Evolutionary conservation across 2,113 vertebrate genomes (phyloP), one percentile per base, ranked within the genome.

Genomic region (Cynocephalus volans): DNA sequence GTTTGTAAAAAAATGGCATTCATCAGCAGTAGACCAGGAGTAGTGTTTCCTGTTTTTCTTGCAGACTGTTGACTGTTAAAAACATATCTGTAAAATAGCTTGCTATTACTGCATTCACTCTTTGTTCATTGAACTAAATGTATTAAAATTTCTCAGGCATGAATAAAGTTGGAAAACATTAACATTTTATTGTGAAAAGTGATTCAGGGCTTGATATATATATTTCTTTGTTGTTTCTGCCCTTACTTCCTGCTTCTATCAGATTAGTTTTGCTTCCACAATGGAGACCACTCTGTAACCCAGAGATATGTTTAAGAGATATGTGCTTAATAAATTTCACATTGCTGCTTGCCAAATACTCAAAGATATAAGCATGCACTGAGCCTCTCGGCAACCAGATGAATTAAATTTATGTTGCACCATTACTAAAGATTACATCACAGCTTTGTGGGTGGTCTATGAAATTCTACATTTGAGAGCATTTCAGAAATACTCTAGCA

Each of bases 281-380:
- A 95, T 14, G 72, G 60, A 92, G 28, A 13, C 11, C 60, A 70
- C 79, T 95, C 90, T 95, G 26, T 45, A 94, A 5, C 79, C 18
- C 15, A 95, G 86, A 97, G 69, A 79, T 9, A 41, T 41, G 41
- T 41, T 41, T 41, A 41, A 41, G 41, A 41, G 41, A 41, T 13
- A 65, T 79, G 97, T 97, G 31, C 67, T 94, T 97, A 91, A 96
- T 95, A 97, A 96, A 97, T 98, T 88, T 92, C 45, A 84, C 81
- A 54, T 60, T 80, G 79, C 23, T 88, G 28, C 50, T n/a, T 60
- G 75, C 14, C 26, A 11, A 97, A 97, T 45, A 94, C 94, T 77
- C 81, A 94, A 97, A 95, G n/a, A 0, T 14, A 50, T 41, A 19
- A 62, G 87, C n/a, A 62, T 11, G 1, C 28, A 54, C 48, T 18